Evolutionary conservation across 2,113 vertebrate species (phyloP).

Genomic region (Sinocyclocheilus anophthalmus): DNA sequence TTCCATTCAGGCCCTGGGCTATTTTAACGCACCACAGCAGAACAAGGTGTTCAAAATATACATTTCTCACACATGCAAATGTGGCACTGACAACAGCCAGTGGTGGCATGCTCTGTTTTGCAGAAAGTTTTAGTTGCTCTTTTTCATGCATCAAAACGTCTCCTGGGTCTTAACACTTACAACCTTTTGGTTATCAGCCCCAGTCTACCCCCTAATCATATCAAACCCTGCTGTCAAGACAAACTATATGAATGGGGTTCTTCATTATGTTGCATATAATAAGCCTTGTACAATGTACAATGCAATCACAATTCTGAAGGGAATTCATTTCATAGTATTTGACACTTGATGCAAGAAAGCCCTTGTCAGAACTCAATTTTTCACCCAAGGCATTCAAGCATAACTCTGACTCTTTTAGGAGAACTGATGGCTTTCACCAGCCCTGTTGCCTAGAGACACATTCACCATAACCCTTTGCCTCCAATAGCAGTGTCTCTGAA

Average conservation of each 20-base stretch:
- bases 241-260: constrained; percentile 1
- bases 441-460: constrained; percentile 16
- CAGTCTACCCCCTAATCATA: not conserved
- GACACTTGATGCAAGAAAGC: constrained; percentile 17
- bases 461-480: not conserved
- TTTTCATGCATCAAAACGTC: not conserved
- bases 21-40: not conserved
- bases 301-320: constrained; percentile 5
- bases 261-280: not conserved
- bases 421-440: constrained; percentile 4
- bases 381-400: constrained; percentile 16
- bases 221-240: not conserved
- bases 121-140: not conserved
- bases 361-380: not conserved
- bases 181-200: not conserved
- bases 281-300: not conserved
- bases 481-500: not conserved
- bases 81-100: not conserved
- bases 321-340: not conserved
- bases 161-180: not conserved
- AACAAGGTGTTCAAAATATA: not conserved
- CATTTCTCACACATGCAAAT: not conserved
- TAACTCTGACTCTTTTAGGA: constrained; percentile 8
- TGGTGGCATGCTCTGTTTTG: not conserved
- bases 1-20: not conserved